Evolutionary conservation across 2,888 invertebrate genomes (phyloP), one percentile per base, ranked within the genome.

Genomic region (Ophioninae sp.): DNA sequence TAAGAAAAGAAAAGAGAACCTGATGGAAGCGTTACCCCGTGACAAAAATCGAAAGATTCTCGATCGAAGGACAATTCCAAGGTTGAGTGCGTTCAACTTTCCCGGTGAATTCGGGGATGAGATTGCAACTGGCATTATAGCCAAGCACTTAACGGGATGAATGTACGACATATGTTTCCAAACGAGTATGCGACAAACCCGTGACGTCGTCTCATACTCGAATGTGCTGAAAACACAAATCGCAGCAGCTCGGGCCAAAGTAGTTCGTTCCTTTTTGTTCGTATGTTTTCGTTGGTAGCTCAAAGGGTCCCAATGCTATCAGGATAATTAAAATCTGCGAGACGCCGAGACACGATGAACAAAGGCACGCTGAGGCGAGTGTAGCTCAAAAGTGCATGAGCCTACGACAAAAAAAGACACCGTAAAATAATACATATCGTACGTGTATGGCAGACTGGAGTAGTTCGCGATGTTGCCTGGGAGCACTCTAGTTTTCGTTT

Each of bases 241-340:
- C 13, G 17, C 17, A 50, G 17, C 50, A 65, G 41, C 39, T 3
- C 39, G 56, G 56, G 39, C 79, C 64, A 72, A 79, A 72, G 72
- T 79, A 79, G 70, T 65, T 73, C 61, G 23, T 74, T 74, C 30
- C 73, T 72, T 76, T 50, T 3, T 13, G 3, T 17, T 69, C 56
- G 23, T 57, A 21, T 37, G 41, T 64, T 70, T 67, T 56, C 57
- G 37, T 57, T 79, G 59, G 44, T 70, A 69, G 30, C 78, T 78
- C 81, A 75, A 81, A 81, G 62, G 70, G 61, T 17, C 72, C 69
- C 44, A 75, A 79, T 76, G 81, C 81, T 79, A 68, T 81, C 79
- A 73, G 79, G 79, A 84, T 81, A 84, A 84, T 84, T 81, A 79
- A 84, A 84, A 81, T 79, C 75, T 68, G 81, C 67, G 84, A 81